Conservation (phyloP, 2,113 vertebrate species). For the Seriola aureovittata region DNA sequence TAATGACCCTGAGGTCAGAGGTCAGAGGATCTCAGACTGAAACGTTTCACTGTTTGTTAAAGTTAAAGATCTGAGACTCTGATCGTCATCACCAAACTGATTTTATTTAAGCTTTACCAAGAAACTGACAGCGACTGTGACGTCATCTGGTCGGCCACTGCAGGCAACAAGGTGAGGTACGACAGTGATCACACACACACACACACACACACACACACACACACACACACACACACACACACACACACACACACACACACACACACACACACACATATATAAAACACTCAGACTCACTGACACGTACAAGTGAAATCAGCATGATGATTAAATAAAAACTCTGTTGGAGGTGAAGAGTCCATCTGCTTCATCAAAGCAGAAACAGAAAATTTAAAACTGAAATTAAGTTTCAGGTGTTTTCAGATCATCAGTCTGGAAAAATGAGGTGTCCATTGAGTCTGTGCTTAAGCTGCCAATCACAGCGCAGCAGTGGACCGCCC, state of each 20-base stretch:
- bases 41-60: too few relatives aligned
- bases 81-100: constrained; percentile 14
- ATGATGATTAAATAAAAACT: constrained; percentile 52
- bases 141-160: neutral
- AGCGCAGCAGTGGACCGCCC: neutral
- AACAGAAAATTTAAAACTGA: constrained; percentile 24
- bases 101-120: constrained; percentile 50
- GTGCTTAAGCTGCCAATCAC: constrained; percentile 43
- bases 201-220: neutral
- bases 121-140: constrained; percentile 32
- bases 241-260: neutral
- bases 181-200: constrained; percentile 4
- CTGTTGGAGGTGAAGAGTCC: constrained; percentile 7
- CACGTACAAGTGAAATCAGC: constrained; percentile 11
- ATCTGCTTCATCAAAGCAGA: constrained; percentile 46
- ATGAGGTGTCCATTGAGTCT: neutral
- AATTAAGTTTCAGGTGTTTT: constrained; percentile 18
- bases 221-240: neutral
- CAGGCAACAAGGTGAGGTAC: constrained; percentile 61
- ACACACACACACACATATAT: neutral
- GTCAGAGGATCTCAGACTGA: too few relatives aligned
- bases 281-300: neutral
- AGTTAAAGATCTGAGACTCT: neutral
- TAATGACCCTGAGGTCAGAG: too few relatives aligned
- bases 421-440: neutral